Evolutionary conservation across 2,113 vertebrate species (phyloP).

Genomic region (Riparia riparia): DNA sequence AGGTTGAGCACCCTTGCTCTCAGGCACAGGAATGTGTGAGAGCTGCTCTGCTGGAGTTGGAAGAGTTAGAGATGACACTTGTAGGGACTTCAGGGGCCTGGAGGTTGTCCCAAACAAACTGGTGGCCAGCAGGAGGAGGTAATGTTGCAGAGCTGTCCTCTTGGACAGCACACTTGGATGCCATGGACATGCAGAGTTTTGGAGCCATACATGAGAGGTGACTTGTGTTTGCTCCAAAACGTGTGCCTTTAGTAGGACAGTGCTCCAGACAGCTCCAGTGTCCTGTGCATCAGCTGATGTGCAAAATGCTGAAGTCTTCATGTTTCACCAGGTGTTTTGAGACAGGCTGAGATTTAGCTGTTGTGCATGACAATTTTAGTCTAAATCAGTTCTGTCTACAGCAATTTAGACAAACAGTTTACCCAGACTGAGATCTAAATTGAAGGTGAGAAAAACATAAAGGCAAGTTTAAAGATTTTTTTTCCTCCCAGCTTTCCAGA

Average conservation of each 20-base stretch:
- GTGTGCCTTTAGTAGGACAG: background rate
- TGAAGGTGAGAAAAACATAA: background rate
- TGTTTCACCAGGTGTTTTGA: background rate
- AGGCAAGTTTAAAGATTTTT: background rate
- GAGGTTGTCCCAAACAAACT: background rate
- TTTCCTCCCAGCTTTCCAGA: background rate
- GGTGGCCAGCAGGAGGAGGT: background rate
- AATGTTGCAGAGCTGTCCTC: background rate
- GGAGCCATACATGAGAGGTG: fast-evolving
- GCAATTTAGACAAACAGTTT: background rate
- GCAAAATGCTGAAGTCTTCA: background rate
- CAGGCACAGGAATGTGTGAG: background rate
- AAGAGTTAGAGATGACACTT: background rate
- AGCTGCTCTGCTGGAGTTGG: background rate
- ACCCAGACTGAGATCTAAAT: background rate
- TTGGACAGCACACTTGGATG: background rate
- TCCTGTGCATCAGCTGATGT: background rate
- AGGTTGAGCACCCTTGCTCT: background rate
- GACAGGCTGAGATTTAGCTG: background rate
- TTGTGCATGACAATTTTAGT: background rate
- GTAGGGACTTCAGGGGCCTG: background rate
- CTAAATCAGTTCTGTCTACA: background rate
- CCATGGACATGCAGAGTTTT: background rate
- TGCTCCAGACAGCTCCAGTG: background rate
- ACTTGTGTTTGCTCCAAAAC: background rate